Evolutionary conservation across 2,888 invertebrate species (phyloP), one percentile per base, ranked within the genome.

Genomic region (Oligia latruncula): DNA sequence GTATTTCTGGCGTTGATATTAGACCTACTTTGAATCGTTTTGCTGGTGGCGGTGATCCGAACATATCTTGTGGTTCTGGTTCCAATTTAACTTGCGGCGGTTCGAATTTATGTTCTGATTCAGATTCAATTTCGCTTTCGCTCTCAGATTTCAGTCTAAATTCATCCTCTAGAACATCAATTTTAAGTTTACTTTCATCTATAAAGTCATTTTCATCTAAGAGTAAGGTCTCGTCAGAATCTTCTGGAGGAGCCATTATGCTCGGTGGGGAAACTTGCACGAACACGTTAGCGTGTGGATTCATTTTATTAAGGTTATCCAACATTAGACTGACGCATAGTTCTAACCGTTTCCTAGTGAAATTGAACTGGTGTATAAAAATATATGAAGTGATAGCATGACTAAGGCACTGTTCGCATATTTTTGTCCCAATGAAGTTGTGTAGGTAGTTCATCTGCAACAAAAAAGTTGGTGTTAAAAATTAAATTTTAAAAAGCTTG

Each of bases 131-230:
- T 0, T 94, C 95, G 20, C 73, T 85, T 9, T 94, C 94, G 77
- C 92, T 91, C 0, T 93, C 95, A 4, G 94, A 93, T 84, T 94
- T 89, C 1, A 93, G 13, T 90, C 96, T 94, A 87, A 95, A 96
- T 87, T 96, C 96, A 71, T 96, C 96, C 92, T 97, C 96, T 75
- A 97, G 82, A 11, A 96, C 93, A 49, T 96, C 95, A n/a, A 95
- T 86, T 83, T 93, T 93, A 0, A 92, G 76, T 86, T 94, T 91
- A 23, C 84, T 83, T 74, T 95, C 95, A 77, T 93, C 92, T 4
- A 90, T 76, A 49, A 90, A 85, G 15, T 93, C 91, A 17, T 86
- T 80, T 13, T 91, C 91, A 40, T 92, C 88, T 9, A 90, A 17
- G 1, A 91, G 72, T n/a, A 90, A 68, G 1, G 83, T 86, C 35